A percentile compares a stretch with the other conserved stretches of the same genome.
Conservation (phyloP, 2,888 invertebrate species). For the Eilema sororculum region DNA sequence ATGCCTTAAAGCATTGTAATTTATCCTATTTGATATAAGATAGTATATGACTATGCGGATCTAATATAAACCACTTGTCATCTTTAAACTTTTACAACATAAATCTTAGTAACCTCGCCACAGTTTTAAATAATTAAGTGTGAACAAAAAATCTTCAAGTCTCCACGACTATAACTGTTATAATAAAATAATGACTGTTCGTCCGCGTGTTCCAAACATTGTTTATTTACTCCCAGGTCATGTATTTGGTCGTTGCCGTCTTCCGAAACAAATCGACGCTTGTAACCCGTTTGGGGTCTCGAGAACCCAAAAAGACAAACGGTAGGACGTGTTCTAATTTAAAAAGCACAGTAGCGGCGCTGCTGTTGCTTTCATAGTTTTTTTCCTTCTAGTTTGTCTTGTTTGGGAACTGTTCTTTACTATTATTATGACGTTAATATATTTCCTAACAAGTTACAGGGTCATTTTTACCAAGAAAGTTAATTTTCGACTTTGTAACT, state of each 20-base stretch:
- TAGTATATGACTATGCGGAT: too few species aligned
- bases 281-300: conserved; percentile 48
- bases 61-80: too few species aligned
- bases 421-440: not conserved
- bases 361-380: conserved; percentile 49
- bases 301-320: conserved; percentile 48
- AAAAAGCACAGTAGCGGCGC: conserved; percentile 47
- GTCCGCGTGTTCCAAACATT: conserved; percentile 54
- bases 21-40: too few species aligned
- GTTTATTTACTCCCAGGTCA: conserved; percentile 52
- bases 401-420: conserved; percentile 41
- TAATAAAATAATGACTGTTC: conserved; percentile 7
- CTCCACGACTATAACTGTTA: too few species aligned
- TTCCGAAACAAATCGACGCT: conserved; percentile 56
- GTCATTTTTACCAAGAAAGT: too few species aligned
- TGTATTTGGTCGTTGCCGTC: conserved; percentile 35
- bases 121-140: too few species aligned
- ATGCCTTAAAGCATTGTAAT: too few species aligned
- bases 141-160: too few species aligned
- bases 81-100: too few species aligned
- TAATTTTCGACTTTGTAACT: too few species aligned
- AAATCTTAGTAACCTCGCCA: too few species aligned
- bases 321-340: conserved; percentile 56
- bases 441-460: too few species aligned
- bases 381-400: conserved; percentile 50